Base-by-base conservation (phyloP, 2,113 vertebrate species). In the Campylorhamphus procurvoides region DNA sequence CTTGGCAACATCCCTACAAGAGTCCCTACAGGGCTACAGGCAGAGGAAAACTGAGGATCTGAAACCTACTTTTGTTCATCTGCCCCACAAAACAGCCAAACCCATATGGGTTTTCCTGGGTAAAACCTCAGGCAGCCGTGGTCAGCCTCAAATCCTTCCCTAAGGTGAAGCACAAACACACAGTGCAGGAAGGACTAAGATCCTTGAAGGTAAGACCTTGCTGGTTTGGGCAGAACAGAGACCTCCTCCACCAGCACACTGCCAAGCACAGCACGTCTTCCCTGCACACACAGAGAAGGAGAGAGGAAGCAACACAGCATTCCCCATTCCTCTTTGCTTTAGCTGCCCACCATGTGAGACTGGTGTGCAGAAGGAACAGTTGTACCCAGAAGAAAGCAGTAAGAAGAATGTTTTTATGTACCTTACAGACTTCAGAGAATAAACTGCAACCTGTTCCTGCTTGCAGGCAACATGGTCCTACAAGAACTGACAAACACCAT, bases 281-380 rank as follows among this genome's bases (percentile, higher is more conserved):
- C n/a, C 55, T 60, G 49, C 53, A n/a, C 0, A 0, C 1, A 0
- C 0, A 1, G 17, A 46, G 40, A 14, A 42, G 60, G 42, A 49
- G 66, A 47, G 73, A 44, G 18, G 58, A 46, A 28, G 18, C 0
- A 0, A 35, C 7, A 2, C 44, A 37, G 19, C 16, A 33, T 28
- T 29, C 56, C 46, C 12, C 0, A 1, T 3, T 62, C 56, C 42
- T 66, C 50, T 15, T 19, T 55, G 56, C 52, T 52, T 28, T 18
- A 11, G 17, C 42, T 47, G 55, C 56, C 64, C 33, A n/a, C 68
- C 7, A 7, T 8, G 22, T 10, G n/a, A 82, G 49, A 76, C 14
- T 3, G 3, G 11, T 18, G 31, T 23, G 44, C 53, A 49, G 46
- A 28, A 59, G 28, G 35, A 77, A 33, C 79, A 88, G 76, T 49